phyloP scores from a whole-genome alignment of 1,140 invertebrate genomes.

The Drosophila lacteicornis region DNA sequence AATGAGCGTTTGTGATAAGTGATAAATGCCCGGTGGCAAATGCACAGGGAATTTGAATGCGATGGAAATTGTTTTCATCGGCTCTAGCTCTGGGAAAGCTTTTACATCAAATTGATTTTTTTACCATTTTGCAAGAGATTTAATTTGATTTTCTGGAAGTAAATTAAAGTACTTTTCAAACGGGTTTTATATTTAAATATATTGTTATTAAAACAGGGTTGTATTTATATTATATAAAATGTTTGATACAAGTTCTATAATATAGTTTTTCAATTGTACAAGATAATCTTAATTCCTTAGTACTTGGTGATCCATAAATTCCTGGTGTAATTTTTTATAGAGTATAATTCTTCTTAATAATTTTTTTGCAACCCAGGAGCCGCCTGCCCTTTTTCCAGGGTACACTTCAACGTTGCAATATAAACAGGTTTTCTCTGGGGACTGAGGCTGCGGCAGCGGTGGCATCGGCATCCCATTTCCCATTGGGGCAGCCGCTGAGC shows the following conservation, averaged over 20 bases:
- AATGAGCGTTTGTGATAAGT: slow-evolving; percentile 83
- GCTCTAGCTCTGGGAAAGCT: slow-evolving; percentile 9
- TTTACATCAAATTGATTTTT: slow-evolving; percentile 3
- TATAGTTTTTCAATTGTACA: too few relatives aligned
- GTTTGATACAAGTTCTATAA: too few relatives aligned
- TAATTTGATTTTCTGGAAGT: background rate
- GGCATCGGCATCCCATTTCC: slow-evolving; percentile 48
- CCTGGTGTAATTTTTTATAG: too few relatives aligned
- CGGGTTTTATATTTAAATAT: background rate
- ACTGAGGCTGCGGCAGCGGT: background rate
- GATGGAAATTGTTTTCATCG: slow-evolving; percentile 35
- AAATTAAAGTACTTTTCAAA: background rate
- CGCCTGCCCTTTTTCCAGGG: slow-evolving; percentile 5
- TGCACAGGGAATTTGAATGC: slow-evolving; percentile 40
- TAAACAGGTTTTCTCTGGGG: slow-evolving; percentile 45
- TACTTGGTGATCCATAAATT: too few relatives aligned
- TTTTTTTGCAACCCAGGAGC: background rate
- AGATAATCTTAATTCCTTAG: too few relatives aligned
- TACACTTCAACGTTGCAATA: slow-evolving; percentile 17
- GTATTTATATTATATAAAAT: background rate
- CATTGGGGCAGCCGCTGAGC: slow-evolving; percentile 54
- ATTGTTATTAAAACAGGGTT: background rate
- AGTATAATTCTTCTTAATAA: too few relatives aligned
- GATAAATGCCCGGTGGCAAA: slow-evolving; percentile 73
- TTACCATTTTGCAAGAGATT: background rate